Percentiles rank a stretch among this genome's conserved stretches.
phyloP scores from a whole-genome alignment of 2,797 vertebrate species.

The Clarias pachynema region DNA sequence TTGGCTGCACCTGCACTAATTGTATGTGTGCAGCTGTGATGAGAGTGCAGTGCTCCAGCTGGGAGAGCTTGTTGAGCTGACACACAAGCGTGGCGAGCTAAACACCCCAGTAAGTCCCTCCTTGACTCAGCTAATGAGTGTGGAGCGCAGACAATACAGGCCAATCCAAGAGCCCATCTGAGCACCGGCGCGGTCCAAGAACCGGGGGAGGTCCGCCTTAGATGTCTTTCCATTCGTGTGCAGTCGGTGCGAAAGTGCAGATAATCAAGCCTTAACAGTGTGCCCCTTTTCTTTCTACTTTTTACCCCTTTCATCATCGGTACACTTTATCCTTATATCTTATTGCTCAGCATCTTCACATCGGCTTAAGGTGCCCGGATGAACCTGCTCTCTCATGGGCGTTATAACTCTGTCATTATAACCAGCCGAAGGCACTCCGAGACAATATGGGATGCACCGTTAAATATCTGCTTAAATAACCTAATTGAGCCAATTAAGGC shows the following conservation, averaged over 20 bases:
- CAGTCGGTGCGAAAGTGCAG: conserved; percentile 50
- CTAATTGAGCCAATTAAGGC: conserved; percentile 63
- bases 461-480: conserved; percentile 63
- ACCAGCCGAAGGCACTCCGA: conserved; percentile 7
- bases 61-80: conserved; percentile 60
- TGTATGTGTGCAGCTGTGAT: conserved; percentile 63
- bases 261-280: conserved; percentile 51
- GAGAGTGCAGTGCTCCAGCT: conserved; percentile 60
- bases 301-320: conserved; percentile 35
- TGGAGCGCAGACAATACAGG: conserved; percentile 61
- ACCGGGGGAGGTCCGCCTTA: conserved; percentile 53
- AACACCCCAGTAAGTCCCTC: conserved; percentile 60
- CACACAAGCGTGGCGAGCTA: conserved; percentile 56
- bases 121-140: conserved; percentile 64
- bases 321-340: conserved; percentile 22
- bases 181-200: conserved; percentile 51
- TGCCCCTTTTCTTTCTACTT: conserved; percentile 38
- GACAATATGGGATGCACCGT: conserved; percentile 40
- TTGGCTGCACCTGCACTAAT: conserved; percentile 63
- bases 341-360: conserved; percentile 34
- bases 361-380: conserved; percentile 12
- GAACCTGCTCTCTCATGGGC: neutral
- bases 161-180: conserved; percentile 57
- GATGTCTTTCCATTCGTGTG: conserved; percentile 53
- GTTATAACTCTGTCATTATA: conserved; percentile 14